A percentile compares a stretch with the other conserved stretches of the same genome.
These are phyloP conservation scores for Hydrozoanthus tunicans DNA, from an alignment of 64 coral and sea anemone species.

Conservation along the genomic window DNA sequence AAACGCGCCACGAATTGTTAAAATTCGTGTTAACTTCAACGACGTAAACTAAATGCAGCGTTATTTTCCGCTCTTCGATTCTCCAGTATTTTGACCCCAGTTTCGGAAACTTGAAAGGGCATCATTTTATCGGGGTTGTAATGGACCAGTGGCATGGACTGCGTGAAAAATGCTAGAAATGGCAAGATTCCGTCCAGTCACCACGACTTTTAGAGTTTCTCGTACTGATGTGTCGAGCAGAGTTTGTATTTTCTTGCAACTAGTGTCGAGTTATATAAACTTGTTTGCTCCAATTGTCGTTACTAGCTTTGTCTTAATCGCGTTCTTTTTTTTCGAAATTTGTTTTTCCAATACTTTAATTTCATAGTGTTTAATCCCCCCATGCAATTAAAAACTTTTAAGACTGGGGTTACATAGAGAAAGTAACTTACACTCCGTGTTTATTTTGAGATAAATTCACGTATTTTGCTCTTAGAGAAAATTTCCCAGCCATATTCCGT, in stretches of 20 bases:
- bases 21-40: constrained; percentile 45
- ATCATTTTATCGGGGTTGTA: not conserved
- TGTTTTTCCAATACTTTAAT: constrained; percentile 40
- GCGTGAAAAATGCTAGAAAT: not conserved
- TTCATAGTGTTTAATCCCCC: not conserved
- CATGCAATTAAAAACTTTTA: not conserved
- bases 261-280: constrained; percentile 13
- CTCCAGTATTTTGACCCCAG: constrained; percentile 31
- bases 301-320: constrained; percentile 14
- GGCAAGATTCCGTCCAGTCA: not conserved
- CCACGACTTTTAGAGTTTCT: too few species aligned
- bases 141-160: not conserved
- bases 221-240: too few species aligned
- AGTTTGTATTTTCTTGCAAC: constrained; percentile 13
- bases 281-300: constrained; percentile 16
- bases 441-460: too few species aligned
- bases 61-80: constrained; percentile 6
- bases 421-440: too few species aligned
- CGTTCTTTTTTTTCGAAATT: constrained; percentile 38
- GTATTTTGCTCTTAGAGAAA: too few species aligned
- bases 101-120: constrained; percentile 14
- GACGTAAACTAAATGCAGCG: constrained; percentile 24
- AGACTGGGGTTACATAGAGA: too few species aligned
- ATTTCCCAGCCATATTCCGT: too few species aligned
- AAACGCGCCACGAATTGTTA: constrained; percentile 18